Base-by-base conservation (phyloP, 2,888 invertebrate genomes). In the Troglohyphantes excavatus region DNA sequence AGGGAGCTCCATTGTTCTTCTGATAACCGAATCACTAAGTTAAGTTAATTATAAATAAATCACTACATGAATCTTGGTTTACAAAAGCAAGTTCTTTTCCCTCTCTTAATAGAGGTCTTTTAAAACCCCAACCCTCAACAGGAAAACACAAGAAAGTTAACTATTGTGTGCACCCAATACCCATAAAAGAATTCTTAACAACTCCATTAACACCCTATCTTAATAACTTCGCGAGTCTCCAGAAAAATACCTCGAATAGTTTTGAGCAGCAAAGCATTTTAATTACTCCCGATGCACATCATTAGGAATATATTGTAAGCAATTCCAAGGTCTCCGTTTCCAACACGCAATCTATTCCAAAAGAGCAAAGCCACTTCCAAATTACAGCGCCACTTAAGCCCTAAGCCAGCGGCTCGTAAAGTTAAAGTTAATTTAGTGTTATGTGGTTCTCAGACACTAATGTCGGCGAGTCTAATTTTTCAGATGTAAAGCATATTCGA, bases 391-490 rank as follows among this genome's bases (percentile, higher is more conserved):
- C 76, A 76, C 85, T 86, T 86, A 78, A 85, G 68, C 59, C 59
- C 85, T 76, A 78, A 85, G 72, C 78, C 68, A 13, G 59, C 61
- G 29, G 70, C 76, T 86, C 85, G 78, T 86, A 86, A 86, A 86
- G 85, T 86, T 86, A 86, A 76, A 86, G 76, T 78, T 86, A 86
- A 86, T 86, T 86, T 86, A 86, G 70, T 76, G 85, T 86, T 86
- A 78, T 78, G 76, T 68, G 76, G 78, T 70, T 67, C 59, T 70
- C 26, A 86, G 85, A 61, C 78, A 78, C 68, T 86, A 86, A 86
- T 86, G 85, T 86, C 61, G 53, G 76, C 17, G 85, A 21, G 65
- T 73, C 85, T 76, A 86, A 86, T 86, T 86, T 86, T 78, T 78
- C 85, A 86, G 33, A 70, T 76, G 85, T 78, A 86, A 86, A 78